A percentile compares a stretch with the other conserved stretches of the same genome.
Evolutionary conservation across 2,113 vertebrate genomes (phyloP).

Genomic region (Trochalopteron elliotii): DNA sequence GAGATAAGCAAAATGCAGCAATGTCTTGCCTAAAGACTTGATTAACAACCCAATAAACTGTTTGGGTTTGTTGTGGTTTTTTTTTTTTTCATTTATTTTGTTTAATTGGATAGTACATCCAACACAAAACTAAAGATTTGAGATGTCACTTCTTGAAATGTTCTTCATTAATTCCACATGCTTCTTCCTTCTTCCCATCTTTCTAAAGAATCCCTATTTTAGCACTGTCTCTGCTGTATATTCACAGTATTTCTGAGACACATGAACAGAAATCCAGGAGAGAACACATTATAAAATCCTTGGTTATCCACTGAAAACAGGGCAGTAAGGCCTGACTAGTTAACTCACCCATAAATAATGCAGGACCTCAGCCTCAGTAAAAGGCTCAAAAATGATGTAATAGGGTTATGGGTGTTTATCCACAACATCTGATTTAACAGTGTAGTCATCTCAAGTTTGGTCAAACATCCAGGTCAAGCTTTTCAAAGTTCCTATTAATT

Average conservation of each 20-base stretch:
- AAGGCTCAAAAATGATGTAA: not conserved
- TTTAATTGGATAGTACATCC: not conserved
- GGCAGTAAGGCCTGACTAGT: not conserved
- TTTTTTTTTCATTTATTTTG: not conserved
- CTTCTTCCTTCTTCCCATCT: not conserved
- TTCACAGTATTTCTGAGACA: not conserved
- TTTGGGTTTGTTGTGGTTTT: rapidly evolving
- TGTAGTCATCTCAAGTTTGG: not conserved
- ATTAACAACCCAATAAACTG: not conserved
- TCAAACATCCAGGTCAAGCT: not conserved
- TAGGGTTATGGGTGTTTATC: not conserved
- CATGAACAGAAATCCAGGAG: not conserved
- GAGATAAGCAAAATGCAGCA: not conserved
- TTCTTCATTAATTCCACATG: not conserved
- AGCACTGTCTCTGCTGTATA: not conserved
- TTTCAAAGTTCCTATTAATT: not conserved
- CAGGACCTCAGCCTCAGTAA: not conserved
- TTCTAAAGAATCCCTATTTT: not conserved
- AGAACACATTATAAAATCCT: not conserved
- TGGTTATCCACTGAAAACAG: not conserved
- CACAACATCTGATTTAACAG: not conserved
- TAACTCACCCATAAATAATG: not conserved
- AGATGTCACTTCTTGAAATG: not conserved
- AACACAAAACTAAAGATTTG: not conserved
- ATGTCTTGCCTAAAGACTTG: not conserved